Evolutionary conservation across 2,888 invertebrate species (phyloP).

Genomic region (Operophtera brumata): DNA sequence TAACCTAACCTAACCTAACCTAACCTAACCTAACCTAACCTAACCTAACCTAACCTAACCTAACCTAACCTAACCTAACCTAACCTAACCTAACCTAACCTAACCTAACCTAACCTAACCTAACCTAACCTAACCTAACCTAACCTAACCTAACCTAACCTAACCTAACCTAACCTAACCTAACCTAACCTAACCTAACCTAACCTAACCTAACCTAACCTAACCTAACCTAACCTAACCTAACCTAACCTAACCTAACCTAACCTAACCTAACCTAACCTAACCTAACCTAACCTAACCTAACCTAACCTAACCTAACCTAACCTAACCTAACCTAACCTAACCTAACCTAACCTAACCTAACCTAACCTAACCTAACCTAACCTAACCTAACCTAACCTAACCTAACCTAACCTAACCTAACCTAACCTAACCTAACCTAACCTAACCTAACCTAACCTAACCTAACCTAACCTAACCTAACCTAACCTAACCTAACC

Average conservation of each 20-base stretch:
- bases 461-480: constrained; percentile 29
- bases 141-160: not conserved
- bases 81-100: too few species aligned
- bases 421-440: constrained; percentile 12
- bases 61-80: too few species aligned
- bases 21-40: too few species aligned
- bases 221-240: constrained; percentile 16
- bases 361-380: constrained; percentile 19
- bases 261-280: constrained; percentile 23
- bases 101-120: constrained; percentile 4
- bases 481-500: constrained; percentile 25
- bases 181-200: constrained; percentile 22
- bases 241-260: constrained; percentile 16
- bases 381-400: constrained; percentile 27
- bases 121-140: constrained; percentile 10
- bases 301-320: constrained; percentile 21
- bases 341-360: constrained; percentile 15
- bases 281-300: constrained; percentile 22
- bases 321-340: constrained; percentile 22
- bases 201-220: constrained; percentile 17
- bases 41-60: too few species aligned
- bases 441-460: constrained; percentile 25
- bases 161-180: constrained; percentile 21
- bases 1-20: too few species aligned
- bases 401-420: constrained; percentile 27